Base-by-base conservation (phyloP, 2,888 invertebrate species). In the Lissocephala sabroskyi region DNA sequence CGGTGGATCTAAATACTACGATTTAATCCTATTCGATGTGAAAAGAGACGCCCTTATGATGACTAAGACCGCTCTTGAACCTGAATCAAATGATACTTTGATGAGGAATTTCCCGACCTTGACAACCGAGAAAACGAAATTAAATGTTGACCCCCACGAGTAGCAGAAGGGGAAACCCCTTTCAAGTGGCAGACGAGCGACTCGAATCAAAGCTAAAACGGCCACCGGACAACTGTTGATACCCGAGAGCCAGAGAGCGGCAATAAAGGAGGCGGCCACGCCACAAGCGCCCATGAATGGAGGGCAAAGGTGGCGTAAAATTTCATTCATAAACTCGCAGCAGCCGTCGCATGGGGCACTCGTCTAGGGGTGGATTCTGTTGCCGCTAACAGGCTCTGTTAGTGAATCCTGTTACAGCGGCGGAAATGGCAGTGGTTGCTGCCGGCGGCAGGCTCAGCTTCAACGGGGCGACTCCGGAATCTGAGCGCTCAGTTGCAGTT, bases 191-290 rank as follows among this genome's bases (percentile, higher is more conserved):
- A 23, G 7, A 23, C 7, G 23, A 23, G 7, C 7, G 7, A 23
- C 7, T 7, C 23, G 23, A 23, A 60, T 62, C n/a, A n/a, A n/a
- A n/a, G n/a, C n/a, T n/a, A n/a, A n/a, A n/a, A n/a, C n/a, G n/a
- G n/a, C n/a, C n/a, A n/a, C n/a, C n/a, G n/a, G 66, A 63, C 74
- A 68, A 74, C 67, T 68, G 67, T 68, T 68, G 67, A 70, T 70
- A 48, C 41, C 36, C 2, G 16, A 13, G 9, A 7, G 3, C 2
- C 2, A 33, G 14, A 35, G 7, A 3, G 14, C 11, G 14, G 1
- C 17, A 16, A 7, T 14, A 33, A 35, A 16, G 3, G 14, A 35
- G 14, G 1, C 17, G 16, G 7, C 11, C 3, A 35, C 7, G 3
- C 6, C 5, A 9, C 6, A 16, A 2, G n/a, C 6, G 33, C 1